phyloP scores from a whole-genome alignment of 2,113 vertebrate genomes.

The Cyprinodon brontotheroides region DNA sequence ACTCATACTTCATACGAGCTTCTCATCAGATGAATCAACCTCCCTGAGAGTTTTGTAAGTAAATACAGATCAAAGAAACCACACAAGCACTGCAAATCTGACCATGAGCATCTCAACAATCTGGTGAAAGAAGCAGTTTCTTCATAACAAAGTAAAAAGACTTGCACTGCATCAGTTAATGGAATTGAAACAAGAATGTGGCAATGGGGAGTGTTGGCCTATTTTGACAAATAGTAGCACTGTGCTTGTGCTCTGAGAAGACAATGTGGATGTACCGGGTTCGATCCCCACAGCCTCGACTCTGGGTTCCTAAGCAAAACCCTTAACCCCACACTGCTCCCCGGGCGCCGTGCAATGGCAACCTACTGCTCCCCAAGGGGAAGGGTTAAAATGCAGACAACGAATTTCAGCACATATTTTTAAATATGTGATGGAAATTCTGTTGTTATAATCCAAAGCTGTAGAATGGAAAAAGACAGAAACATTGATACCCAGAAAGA shows the following conservation, averaged over 20 bases:
- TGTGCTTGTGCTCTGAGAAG: too few species aligned
- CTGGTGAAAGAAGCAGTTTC: constrained; percentile 10
- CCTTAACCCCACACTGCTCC: too few species aligned
- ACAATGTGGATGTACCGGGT: too few species aligned
- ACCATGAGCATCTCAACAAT: background rate
- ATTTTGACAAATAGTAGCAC: too few species aligned
- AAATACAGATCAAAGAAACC: constrained; percentile 25
- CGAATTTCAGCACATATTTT: too few species aligned
- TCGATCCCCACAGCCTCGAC: too few species aligned
- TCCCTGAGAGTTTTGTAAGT: background rate
- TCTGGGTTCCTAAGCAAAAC: too few species aligned
- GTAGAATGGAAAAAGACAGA: background rate
- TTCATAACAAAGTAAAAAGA: constrained; percentile 7
- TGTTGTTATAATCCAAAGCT: background rate
- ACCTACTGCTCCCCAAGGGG: too few species aligned
- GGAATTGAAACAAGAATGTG: too few species aligned
- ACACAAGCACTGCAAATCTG: constrained; percentile 20
- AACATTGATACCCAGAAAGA: background rate
- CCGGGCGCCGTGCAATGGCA: too few species aligned
- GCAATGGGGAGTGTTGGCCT: too few species aligned
- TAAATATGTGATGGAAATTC: background rate
- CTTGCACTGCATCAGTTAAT: background rate
- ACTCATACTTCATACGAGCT: background rate
- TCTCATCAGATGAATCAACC: constrained; percentile 5
- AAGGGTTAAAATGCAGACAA: too few species aligned